Evolutionary conservation across 1,140 invertebrate species (phyloP), one percentile per base, ranked within the genome.

Genomic region (Sinonovacula constricta): DNA sequence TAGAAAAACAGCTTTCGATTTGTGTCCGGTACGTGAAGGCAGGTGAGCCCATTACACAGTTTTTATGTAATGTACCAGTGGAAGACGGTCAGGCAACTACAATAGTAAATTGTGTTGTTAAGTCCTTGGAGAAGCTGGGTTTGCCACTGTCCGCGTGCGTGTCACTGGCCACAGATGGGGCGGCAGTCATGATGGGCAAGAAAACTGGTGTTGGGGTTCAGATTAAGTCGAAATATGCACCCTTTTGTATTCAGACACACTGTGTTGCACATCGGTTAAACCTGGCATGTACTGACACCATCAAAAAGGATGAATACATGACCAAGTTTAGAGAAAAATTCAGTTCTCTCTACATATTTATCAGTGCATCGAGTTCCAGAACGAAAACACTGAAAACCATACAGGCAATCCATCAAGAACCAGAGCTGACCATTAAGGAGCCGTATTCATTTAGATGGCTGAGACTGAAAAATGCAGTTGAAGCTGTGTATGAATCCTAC

Each of bases 21-120:
- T 18, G 28, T 59, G 2, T 51, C 49, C 10, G 18, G 92, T 96
- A 60, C 31, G 59, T 60, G 31, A 60, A 60, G 26, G 31, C 3
- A 26, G 63, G 39, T 12, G 2, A 49, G 51, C 26, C 63, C 14
- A 30, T 49, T 7, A 67, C 63, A 36, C 2, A 5, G 7, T 65
- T 65, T 65, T 36, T 65, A 26, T 39, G 33, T 22, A 65, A 65
- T 45, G 62, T 65, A 10, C 62, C 31, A 15, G 36, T 33, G 2
- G 36, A 3, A 36, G 30, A 60, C 22, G 62, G 62, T 2, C 26
- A 4, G 22, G 62, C 62, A 39, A 12, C 34, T 22, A 34, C 31
- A 26, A 65, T 65, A 34, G 30, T 65, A 3, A 59, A 59, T 30
- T 59, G 56, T 59, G 28, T 59, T 3, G 56, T 30, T 22, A 14